phyloP scores from a whole-genome alignment of 2,888 invertebrate genomes.

The Criorhina ranunculi region DNA sequence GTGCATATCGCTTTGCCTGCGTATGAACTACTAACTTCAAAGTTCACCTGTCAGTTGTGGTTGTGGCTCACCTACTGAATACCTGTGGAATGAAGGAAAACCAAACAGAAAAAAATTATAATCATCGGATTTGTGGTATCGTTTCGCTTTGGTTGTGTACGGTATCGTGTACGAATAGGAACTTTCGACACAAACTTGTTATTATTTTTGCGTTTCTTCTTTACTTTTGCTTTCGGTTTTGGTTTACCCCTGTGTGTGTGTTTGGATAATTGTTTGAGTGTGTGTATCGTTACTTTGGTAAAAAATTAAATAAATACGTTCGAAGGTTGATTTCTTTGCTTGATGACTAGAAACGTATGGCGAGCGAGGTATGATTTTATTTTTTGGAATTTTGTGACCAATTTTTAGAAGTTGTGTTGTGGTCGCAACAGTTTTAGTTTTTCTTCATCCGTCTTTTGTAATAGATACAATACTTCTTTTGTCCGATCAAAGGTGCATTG shows the following conservation, averaged over 20 bases:
- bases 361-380: background rate
- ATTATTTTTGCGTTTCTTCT: slow-evolving; percentile 24
- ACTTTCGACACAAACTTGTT: slow-evolving; percentile 31
- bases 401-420: background rate
- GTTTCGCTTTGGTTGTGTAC: slow-evolving; percentile 2
- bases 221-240: slow-evolving; percentile 41
- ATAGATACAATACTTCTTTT: background rate
- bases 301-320: slow-evolving; percentile 29
- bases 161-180: background rate
- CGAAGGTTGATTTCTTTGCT: slow-evolving; percentile 4
- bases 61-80: slow-evolving; percentile 38
- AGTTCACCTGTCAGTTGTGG: slow-evolving; percentile 28
- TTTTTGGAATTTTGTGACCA: background rate
- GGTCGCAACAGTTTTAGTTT: background rate
- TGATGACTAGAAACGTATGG: background rate
- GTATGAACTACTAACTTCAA: slow-evolving; percentile 46
- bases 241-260: background rate
- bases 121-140: slow-evolving; percentile 23
- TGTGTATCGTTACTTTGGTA: slow-evolving; percentile 1
- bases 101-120: slow-evolving; percentile 14
- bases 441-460: background rate
- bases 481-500: background rate
- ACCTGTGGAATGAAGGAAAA: slow-evolving; percentile 57
- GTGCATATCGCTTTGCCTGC: slow-evolving; percentile 19
- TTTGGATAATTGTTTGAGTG: background rate